phyloP scores from a whole-genome alignment of 2,888 invertebrate species.

The Villa cingulata region DNA sequence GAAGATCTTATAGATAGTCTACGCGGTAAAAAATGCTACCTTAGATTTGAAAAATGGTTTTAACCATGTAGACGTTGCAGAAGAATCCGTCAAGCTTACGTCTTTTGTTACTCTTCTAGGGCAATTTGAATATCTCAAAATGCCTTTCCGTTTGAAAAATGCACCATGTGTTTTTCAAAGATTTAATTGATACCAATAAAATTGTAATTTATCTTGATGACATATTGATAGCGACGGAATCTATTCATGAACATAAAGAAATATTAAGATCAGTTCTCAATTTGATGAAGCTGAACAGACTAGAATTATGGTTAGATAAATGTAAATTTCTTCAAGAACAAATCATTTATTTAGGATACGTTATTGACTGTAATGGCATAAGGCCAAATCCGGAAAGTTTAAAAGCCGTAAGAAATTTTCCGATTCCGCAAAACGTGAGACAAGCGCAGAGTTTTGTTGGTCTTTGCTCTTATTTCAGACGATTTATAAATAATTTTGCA shows the following conservation, averaged over 20 bases:
- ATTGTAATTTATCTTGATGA: constrained; percentile 17
- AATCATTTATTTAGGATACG: constrained; percentile 2
- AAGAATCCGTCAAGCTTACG: constrained; percentile 13
- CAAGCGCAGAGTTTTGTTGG: constrained; percentile 14
- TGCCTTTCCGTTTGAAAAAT: constrained; percentile 15
- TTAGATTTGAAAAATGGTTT: constrained; percentile 16
- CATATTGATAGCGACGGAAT: constrained; percentile 8
- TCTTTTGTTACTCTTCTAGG: constrained; percentile 4
- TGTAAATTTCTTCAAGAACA: no score
- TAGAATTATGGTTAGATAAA: no score
- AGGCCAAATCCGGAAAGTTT: constrained; percentile 7
- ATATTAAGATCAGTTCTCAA: constrained; percentile 6
- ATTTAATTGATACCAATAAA: constrained; percentile 10
- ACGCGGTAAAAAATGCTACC: constrained; percentile 11
- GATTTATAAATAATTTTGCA: constrained; percentile 19
- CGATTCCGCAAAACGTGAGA: constrained; percentile 13
- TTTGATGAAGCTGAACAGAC: no score
- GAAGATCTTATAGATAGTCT: constrained; percentile 4
- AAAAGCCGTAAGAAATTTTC: constrained; percentile 7
- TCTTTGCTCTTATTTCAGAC: no score
- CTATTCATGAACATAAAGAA: constrained; percentile 7
- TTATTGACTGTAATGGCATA: constrained; percentile 4
- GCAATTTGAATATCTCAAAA: constrained; percentile 3
- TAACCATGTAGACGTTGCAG: constrained; percentile 12
- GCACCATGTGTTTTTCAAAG: constrained; percentile 13